Conservation (phyloP, 2,797 vertebrate species). For the Anableps anableps region DNA sequence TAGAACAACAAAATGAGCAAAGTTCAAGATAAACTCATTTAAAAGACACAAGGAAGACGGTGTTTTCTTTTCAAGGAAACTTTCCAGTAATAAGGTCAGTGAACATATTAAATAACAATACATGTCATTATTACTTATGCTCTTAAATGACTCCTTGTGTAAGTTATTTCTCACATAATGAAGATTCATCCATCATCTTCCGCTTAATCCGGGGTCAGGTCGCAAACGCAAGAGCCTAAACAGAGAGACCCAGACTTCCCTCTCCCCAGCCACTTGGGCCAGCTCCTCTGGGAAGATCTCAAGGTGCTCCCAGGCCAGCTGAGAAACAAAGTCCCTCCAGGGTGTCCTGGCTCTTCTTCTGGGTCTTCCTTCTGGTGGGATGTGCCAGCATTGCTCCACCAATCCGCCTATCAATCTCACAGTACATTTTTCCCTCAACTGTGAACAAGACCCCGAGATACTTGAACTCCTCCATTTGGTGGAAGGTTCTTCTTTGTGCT, state of each 20-base stretch:
- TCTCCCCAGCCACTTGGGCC: too few relatives aligned
- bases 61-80: constrained; percentile 44
- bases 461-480: background rate
- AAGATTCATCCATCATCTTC: background rate
- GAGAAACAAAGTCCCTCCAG: too few relatives aligned
- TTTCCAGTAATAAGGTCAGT: constrained; percentile 46
- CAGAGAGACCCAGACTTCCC: too few relatives aligned
- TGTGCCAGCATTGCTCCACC: too few relatives aligned
- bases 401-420: too few relatives aligned
- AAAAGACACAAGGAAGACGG: constrained; percentile 16
- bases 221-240: too few relatives aligned
- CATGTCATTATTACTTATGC: background rate
- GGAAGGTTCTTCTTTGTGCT: background rate
- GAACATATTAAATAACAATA: background rate
- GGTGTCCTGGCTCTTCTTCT: too few relatives aligned
- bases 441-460: background rate
- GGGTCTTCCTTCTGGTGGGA: too few relatives aligned
- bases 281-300: too few relatives aligned
- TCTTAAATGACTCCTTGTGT: background rate
- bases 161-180: background rate
- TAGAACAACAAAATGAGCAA: constrained; percentile 14
- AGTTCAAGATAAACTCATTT: constrained; percentile 28
- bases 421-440: too few relatives aligned
- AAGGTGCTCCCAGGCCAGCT: too few relatives aligned
- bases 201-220: too few relatives aligned